phyloP scores from a whole-genome alignment of 2,113 vertebrate species.

The Bufo gargarizans region DNA sequence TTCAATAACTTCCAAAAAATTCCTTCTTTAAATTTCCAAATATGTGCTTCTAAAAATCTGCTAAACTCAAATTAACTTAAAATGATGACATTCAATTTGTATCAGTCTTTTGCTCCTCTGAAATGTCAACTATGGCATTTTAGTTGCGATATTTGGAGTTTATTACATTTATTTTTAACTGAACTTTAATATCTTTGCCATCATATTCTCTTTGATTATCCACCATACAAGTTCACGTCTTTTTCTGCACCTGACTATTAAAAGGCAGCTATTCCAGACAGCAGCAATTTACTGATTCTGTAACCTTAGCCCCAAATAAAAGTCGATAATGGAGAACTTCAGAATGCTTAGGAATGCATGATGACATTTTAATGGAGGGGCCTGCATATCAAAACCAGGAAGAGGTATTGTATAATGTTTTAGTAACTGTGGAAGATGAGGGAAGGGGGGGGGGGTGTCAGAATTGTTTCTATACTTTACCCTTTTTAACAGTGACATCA shows the following conservation, averaged over 20 bases:
- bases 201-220: conserved; percentile 12
- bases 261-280: background rate
- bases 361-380: conserved; percentile 19
- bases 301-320: conserved; percentile 18
- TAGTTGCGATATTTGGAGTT: background rate
- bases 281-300: conserved; percentile 20
- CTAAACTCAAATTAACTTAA: background rate
- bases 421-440: background rate
- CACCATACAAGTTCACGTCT: background rate
- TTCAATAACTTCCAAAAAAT: background rate
- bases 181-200: conserved; percentile 5
- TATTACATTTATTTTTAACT: background rate
- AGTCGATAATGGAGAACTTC: conserved; percentile 1
- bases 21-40: background rate
- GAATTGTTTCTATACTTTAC: background rate
- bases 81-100: background rate
- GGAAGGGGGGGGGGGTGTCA: background rate
- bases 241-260: background rate
- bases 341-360: conserved; percentile 21
- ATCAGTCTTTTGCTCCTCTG: background rate
- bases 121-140: background rate
- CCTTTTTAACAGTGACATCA: background rate
- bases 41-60: background rate
- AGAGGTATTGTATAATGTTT: background rate
- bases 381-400: background rate